Evolutionary conservation across 2,888 invertebrate genomes (phyloP).

Genomic region (Amorpha juglandis): DNA sequence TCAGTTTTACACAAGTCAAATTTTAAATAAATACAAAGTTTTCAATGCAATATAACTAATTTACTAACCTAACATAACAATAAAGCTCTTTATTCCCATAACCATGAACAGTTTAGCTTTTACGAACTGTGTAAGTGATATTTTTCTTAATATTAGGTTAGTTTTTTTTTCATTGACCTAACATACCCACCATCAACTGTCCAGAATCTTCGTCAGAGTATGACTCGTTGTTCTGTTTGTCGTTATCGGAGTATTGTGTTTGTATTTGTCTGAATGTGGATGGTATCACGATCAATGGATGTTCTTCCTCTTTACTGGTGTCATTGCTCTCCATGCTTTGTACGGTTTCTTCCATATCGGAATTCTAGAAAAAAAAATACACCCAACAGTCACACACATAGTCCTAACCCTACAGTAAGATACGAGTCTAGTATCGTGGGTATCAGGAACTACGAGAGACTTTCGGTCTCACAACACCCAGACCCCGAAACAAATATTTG

Average conservation of each 20-base stretch:
- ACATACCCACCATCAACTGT: slow-evolving; percentile 20
- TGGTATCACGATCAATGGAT: slow-evolving; percentile 65
- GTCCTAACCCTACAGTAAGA: too few species aligned
- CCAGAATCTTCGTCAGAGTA: slow-evolving; percentile 25
- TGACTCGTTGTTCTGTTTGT: background rate
- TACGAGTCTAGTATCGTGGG: too few species aligned
- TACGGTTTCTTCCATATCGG: slow-evolving; percentile 9
- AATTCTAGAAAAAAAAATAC: slow-evolving; percentile 20
- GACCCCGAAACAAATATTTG: too few species aligned
- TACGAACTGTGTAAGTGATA: too few species aligned
- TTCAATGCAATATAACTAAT: background rate
- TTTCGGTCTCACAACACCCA: too few species aligned
- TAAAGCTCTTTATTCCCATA: too few species aligned
- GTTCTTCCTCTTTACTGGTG: slow-evolving; percentile 45
- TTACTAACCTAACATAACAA: background rate
- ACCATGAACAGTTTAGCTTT: too few species aligned
- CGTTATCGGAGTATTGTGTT: slow-evolving; percentile 29
- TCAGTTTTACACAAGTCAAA: too few species aligned
- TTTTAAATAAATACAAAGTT: background rate
- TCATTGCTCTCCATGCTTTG: slow-evolving; percentile 40
- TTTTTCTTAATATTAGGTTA: too few species aligned
- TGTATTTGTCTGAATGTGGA: slow-evolving; percentile 52
- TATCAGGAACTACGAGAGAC: too few species aligned
- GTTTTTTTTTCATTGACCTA: too few species aligned
- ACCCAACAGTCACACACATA: too few species aligned